Base-by-base conservation (phyloP, 2,797 vertebrate genomes). In the Glossophaga mutica region DNA sequence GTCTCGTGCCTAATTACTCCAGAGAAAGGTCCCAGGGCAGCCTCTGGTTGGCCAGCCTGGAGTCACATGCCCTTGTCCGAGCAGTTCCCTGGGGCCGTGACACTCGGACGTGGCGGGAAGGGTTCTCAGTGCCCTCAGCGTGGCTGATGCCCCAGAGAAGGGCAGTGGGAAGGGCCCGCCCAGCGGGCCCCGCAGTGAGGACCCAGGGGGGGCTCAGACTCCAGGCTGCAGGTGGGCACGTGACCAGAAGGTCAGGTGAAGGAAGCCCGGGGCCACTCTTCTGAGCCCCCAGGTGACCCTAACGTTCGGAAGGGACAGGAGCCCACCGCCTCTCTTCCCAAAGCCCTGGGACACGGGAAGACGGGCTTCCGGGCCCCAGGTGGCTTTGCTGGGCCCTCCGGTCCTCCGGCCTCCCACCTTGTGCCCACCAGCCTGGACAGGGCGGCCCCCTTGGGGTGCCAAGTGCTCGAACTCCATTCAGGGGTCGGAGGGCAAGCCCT, bases 131-230 rank as follows among this genome's bases (percentile, higher is more conserved):
- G 29, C 11, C 78, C 24, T 46, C 39, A 16, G 32, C 10, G 4
- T 22, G 4, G 48, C 65, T 2, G n/a, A 32, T 2, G 4, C 32
- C 62, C 32, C 32, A 2, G 2, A 5, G 22, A 24, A 3, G 29
- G 71, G n/a, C 57, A 6, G 22, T 5, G n/a, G 32, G 34, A 32
- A 0, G 6, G 34, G 73, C 37, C 1, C 34, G 37, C 62, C 21
- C 11, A 46, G 34, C 12, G 32, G 3, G 26, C 37, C 34, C 26
- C 52, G 2, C 22, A 14, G 37, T 11, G 34, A 42, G 26, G 19
- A 8, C 0, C 4, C 0, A n/a, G n/a, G 1, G 1, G 14, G 5
- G 32, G 15, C 57, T n/a, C 6, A 0, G 44, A 8, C 22, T 22
- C 62, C 52, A 24, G 1, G 24, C 24, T 12, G 7, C 10, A 19